Evolutionary conservation across 2,113 vertebrate species (phyloP), one percentile per base, ranked within the genome.

Genomic region (Oxyruncus cristatus): DNA sequence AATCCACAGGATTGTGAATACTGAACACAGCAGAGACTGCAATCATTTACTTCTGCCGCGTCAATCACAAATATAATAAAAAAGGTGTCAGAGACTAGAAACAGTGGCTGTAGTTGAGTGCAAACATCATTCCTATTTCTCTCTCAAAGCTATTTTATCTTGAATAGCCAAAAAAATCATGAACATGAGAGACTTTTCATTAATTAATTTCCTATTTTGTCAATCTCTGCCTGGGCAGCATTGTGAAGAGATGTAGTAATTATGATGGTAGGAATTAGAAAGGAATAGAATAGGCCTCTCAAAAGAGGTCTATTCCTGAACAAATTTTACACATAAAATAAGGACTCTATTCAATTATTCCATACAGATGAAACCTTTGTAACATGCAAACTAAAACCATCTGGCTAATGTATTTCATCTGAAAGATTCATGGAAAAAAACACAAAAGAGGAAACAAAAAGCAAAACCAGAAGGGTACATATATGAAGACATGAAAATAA

Each of bases 1-100:
- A 94, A 94, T 93, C 86, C 84, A 88, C 61, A 81, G 68, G 73
- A 82, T 18, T 92, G 61, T 82, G 77, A 91, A 63, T 19, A 41
- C 16, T 42, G 79, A 62, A 27, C 81, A 21, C 66, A 87, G 66
- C 32, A 68, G 61, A 95, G 52, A 28, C 44, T 58, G 70, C 49
- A 73, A 46, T 35, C 87, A 66, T 76, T 94, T 71, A 33, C 67
- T 81, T 82, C 39, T 78, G 70, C 49, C 65, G 41, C 80, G 65
- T 18, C 55, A 23, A 44, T 49, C 82, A 44, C 22, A 5, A 89
- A 39, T 35, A 39, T 52, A 91, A 95, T 95, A 91, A 95, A 91
- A 68, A 91, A 52, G 35, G 52, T 78, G 66, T 75, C 78, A 81
- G 55, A 71, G 55, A 47, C 80, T 32, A n/a, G 66, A 44, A 76